Conservation (phyloP, 2,888 invertebrate species). For the Frankliniella intonsa region DNA sequence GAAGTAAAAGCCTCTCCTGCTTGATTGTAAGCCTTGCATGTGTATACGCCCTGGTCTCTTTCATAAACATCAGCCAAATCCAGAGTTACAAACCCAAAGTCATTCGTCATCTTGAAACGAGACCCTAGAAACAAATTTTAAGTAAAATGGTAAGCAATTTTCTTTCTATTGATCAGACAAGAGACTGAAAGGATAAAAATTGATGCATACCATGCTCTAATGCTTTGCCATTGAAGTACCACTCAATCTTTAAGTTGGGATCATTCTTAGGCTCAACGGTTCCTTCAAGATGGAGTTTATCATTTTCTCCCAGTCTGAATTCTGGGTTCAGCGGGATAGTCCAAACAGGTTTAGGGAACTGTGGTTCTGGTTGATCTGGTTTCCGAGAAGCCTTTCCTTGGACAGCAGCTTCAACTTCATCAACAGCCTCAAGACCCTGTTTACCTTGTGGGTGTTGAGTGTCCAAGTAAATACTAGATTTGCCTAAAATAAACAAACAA, state of each 20-base stretch:
- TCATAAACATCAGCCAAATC: conserved; percentile 89
- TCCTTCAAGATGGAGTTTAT: conserved; percentile 86
- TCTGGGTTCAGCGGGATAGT: conserved; percentile 74
- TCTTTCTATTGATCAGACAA: conserved; percentile 11
- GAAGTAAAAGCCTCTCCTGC: conserved; percentile 89
- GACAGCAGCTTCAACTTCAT: conserved; percentile 80
- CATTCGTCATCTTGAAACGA: conserved; percentile 86
- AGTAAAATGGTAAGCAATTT: neutral
- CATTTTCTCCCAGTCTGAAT: conserved; percentile 74
- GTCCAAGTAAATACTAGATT: conserved; percentile 67
- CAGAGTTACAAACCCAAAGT: conserved; percentile 94
- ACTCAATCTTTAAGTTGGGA: conserved; percentile 84
- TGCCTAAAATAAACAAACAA: conserved; percentile 38
- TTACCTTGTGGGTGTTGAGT: conserved; percentile 94
- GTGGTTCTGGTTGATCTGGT: conserved; percentile 65
- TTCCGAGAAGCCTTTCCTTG: conserved; percentile 66
- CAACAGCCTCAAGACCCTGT: conserved; percentile 81
- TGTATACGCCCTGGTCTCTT: conserved; percentile 90
- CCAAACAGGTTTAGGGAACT: conserved; percentile 82
- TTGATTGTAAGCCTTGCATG: conserved; percentile 83
- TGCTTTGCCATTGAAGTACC: conserved; percentile 89
- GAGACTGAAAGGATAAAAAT: conserved; percentile 3
- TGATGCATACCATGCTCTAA: conserved; percentile 63
- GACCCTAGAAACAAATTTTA: conserved; percentile 50
- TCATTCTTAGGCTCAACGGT: conserved; percentile 92